Conservation (phyloP, 2,113 vertebrate genomes). For the Motacilla alba region DNA sequence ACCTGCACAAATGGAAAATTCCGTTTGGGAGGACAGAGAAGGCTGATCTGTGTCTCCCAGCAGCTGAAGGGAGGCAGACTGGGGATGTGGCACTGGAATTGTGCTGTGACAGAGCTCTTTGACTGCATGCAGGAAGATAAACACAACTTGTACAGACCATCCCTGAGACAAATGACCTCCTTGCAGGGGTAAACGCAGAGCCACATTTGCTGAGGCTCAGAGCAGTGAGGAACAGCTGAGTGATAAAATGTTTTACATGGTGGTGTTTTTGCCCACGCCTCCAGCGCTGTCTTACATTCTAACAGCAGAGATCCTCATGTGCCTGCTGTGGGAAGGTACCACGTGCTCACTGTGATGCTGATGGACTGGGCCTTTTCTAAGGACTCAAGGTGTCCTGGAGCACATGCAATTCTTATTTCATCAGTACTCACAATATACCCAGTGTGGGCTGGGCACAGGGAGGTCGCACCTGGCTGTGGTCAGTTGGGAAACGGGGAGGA, state of each 20-base stretch:
- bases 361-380: neutral
- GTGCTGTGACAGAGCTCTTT: neutral
- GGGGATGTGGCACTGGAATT: neutral
- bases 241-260: neutral
- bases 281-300: neutral
- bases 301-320: neutral
- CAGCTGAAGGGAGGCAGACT: neutral
- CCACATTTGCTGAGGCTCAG: rapidly evolving
- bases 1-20: neutral
- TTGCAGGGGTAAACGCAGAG: neutral
- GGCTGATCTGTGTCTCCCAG: neutral
- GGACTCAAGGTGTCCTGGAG: neutral
- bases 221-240: neutral
- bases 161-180: neutral
- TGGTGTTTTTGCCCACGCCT: neutral
- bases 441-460: neutral
- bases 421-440: neutral
- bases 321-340: neutral
- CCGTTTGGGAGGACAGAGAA: neutral
- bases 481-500: neutral
- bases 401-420: neutral
- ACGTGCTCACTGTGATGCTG: neutral
- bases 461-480: neutral
- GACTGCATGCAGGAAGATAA: neutral
- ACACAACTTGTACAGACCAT: neutral